Evolutionary conservation across 2,113 vertebrate species (phyloP), one percentile per base, ranked within the genome.

Genomic region (Sylvilagus bachmani): DNA sequence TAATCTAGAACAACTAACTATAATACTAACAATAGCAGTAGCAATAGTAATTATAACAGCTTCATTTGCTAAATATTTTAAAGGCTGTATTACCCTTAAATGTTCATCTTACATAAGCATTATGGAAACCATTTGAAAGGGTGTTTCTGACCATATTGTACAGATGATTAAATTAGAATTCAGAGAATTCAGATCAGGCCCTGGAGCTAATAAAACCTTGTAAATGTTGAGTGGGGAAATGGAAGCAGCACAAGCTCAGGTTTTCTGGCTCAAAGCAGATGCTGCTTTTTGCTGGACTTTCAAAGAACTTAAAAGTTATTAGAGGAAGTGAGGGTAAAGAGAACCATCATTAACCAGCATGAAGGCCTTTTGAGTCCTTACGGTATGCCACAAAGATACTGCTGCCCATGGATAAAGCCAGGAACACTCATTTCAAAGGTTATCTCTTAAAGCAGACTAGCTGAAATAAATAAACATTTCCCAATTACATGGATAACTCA

Each of bases 121-220:
- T 31, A 31, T 53, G 69, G 71, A 31, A 86, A 82, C 36, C 24
- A 7, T 69, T 8, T 81, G 66, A 61, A 12, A n/a, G 66, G 22
- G 9, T 89, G 71, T 75, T 77, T 85, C 69, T 81, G 69, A 77
- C 29, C 36, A 91, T 7, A 86, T 77, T 84, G 81, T 64, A 44
- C 73, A 94, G 84, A 69, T 33, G 25, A 90, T 58, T 80, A 83
- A 66, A 88, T 80, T 83, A 80, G 91, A 82, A 82, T 86, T 49
- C 64, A 86, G 64, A 69, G 27, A 80, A 78, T 49, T 36, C 86
- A 2, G 71, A 49, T 79, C n/a, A 94, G 83, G 14, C n/a, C 33
- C 49, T 62, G 24, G 2, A 38, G 24, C 49, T 11, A 85, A 92
- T 36, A 69, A 86, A 92, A 31, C 38, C 69, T 25, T 49, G 79